Conservation (phyloP, 2,113 vertebrate species). For the Leucoraja erinaceus region DNA sequence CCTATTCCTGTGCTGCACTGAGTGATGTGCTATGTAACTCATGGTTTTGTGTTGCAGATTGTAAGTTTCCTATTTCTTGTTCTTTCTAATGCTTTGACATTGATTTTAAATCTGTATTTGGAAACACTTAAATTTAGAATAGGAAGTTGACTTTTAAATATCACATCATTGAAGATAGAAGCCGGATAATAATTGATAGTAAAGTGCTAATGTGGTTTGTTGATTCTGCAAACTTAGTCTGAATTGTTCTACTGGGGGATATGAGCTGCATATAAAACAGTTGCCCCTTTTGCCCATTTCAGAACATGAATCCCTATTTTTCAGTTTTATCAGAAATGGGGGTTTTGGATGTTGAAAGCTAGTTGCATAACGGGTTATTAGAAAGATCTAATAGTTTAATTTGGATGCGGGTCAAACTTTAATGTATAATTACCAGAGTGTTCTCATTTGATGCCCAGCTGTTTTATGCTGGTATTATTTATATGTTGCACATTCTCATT, state of each 20-base stretch:
- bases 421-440: background rate
- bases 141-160: slow-evolving; percentile 10
- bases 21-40: background rate
- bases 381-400: too few species aligned
- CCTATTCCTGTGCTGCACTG: too few species aligned
- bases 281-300: background rate
- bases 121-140: background rate
- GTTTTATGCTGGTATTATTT: background rate
- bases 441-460: background rate
- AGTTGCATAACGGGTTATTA: background rate
- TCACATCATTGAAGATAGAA: background rate
- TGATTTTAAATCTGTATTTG: background rate
- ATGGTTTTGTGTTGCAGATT: background rate
- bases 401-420: background rate
- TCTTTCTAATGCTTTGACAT: background rate
- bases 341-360: background rate
- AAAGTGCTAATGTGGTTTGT: background rate
- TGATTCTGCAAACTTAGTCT: background rate
- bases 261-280: background rate
- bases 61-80: background rate
- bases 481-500: background rate
- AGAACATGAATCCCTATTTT: background rate
- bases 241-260: background rate
- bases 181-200: background rate
- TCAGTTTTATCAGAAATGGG: background rate